Conservation (phyloP, 2,888 invertebrate genomes). For the Phragmatobia fuliginosa region DNA sequence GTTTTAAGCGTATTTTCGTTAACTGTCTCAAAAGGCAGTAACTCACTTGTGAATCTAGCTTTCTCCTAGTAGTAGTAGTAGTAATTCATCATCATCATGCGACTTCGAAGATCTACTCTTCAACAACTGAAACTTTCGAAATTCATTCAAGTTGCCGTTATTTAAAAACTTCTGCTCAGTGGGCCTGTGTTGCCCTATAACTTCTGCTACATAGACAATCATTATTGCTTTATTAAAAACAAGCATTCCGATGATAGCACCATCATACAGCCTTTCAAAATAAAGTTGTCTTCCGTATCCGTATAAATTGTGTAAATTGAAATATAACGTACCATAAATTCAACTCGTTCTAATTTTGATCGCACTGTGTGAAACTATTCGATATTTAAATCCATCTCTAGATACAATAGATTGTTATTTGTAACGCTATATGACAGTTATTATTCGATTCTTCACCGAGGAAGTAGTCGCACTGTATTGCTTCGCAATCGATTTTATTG, state of each 20-base stretch:
- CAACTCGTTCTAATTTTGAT: slow-evolving; percentile 26
- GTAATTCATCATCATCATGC: too few species aligned
- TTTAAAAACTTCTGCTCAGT: too few species aligned
- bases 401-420: slow-evolving; percentile 10
- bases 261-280: background rate
- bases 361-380: slow-evolving; percentile 34
- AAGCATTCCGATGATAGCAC: background rate
- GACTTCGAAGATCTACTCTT: too few species aligned
- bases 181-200: too few species aligned
- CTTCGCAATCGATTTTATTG: background rate
- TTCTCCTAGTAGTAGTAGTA: too few species aligned
- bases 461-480: too few species aligned
- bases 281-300: background rate
- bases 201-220: background rate
- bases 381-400: slow-evolving; percentile 23
- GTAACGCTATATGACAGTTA: slow-evolving; percentile 1
- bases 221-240: background rate
- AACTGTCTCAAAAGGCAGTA: too few species aligned
- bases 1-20: too few species aligned
- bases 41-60: too few species aligned
- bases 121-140: too few species aligned
- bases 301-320: slow-evolving; percentile 4
- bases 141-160: too few species aligned
- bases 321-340: slow-evolving; percentile 37
- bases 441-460: background rate